Conservation (phyloP, 30 jellyfish, hydroid and myxozoan species). For the Nemopilema nomurai region DNA sequence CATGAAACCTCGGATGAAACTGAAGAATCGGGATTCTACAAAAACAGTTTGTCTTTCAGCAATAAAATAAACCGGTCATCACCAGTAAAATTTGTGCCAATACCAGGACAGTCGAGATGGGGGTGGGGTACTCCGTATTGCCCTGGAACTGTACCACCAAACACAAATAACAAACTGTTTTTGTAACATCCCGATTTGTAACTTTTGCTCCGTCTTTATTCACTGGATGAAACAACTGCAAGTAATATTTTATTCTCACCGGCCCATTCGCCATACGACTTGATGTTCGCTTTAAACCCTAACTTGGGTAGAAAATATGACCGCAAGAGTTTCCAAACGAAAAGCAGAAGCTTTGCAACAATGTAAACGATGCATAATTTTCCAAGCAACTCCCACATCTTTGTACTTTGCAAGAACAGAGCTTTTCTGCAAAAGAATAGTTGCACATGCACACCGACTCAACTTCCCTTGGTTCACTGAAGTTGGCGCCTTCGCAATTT, state of each 20-base stretch:
- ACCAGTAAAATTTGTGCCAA: too few species aligned
- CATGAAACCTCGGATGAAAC: too few species aligned
- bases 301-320: constrained; percentile 69
- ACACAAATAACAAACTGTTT: background rate
- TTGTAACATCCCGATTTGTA: background rate
- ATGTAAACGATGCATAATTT: constrained; percentile 33
- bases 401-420: background rate
- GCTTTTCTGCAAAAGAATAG: too few species aligned
- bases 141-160: background rate
- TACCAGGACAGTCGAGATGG: too few species aligned
- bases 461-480: background rate
- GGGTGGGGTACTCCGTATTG: too few species aligned
- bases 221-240: background rate
- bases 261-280: constrained; percentile 94
- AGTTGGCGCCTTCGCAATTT: background rate
- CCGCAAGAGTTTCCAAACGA: constrained; percentile 52
- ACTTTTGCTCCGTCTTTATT: background rate
- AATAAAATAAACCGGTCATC: too few species aligned
- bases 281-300: constrained; percentile 63
- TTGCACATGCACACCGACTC: too few species aligned
- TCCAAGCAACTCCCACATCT: constrained; percentile 82
- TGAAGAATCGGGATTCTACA: too few species aligned
- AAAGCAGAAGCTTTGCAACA: constrained; percentile 36
- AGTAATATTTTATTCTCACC: constrained; percentile 53
- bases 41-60: too few species aligned